These are phyloP conservation scores for Chrysomela aeneicollis DNA, from an alignment of 2,888 invertebrate genomes.

Conservation along the genomic window DNA sequence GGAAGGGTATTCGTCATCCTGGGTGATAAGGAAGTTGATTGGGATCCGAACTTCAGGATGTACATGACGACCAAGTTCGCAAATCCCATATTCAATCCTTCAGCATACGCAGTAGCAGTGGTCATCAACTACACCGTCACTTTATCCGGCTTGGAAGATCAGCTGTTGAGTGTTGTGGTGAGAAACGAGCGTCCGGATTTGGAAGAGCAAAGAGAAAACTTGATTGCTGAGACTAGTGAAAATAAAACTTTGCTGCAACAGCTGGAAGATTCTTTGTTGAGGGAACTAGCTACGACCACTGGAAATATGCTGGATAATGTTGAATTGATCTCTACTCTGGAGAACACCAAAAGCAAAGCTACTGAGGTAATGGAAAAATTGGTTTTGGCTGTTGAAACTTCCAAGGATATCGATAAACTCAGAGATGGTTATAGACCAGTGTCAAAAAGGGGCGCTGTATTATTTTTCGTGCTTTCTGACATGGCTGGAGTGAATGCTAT, in stretches of 20 bases:
- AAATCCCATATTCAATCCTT: slow-evolving; percentile 87
- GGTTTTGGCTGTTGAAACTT: slow-evolving; percentile 77
- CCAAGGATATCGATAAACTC: slow-evolving; percentile 81
- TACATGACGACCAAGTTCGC: slow-evolving; percentile 90
- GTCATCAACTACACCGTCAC: slow-evolving; percentile 95
- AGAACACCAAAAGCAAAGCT: slow-evolving; percentile 89
- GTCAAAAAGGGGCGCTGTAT: slow-evolving; percentile 85
- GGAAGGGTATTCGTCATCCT: slow-evolving; percentile 85
- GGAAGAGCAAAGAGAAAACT: slow-evolving; percentile 84
- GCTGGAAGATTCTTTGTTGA: slow-evolving; percentile 83
- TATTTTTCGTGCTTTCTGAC: slow-evolving; percentile 90
- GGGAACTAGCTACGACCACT: slow-evolving; percentile 84
- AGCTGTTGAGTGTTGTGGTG: slow-evolving; percentile 88
- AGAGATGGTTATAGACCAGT: slow-evolving; percentile 87
- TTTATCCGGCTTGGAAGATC: slow-evolving; percentile 86
- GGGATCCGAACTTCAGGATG: slow-evolving; percentile 83
- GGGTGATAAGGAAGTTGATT: slow-evolving; percentile 90
- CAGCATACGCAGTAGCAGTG: slow-evolving; percentile 85
- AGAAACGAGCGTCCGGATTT: slow-evolving; percentile 86
- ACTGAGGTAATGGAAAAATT: slow-evolving; percentile 83
- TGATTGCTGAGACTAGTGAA: slow-evolving; percentile 85
- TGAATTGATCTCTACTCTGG: slow-evolving; percentile 84
- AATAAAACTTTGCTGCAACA: slow-evolving; percentile 85
- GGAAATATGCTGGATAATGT: slow-evolving; percentile 94
- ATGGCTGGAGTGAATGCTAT: slow-evolving; percentile 89